These are phyloP conservation scores for Lasioglossum malachurum DNA, from an alignment of 2,888 invertebrate genomes.

Conservation along the genomic window DNA sequence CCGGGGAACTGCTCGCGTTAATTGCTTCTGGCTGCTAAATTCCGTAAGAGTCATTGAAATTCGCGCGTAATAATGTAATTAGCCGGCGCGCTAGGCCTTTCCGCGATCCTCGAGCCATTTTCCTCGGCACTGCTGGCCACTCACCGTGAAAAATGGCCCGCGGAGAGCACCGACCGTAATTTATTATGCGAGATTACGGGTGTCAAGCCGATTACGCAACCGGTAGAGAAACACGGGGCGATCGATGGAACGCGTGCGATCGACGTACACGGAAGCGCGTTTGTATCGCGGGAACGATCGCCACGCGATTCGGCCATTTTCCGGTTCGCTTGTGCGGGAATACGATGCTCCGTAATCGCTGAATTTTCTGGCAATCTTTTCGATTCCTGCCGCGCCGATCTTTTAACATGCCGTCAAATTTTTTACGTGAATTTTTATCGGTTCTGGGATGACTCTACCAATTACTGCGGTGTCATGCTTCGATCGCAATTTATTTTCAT, in stretches of 20 bases:
- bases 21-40: constrained; percentile 24
- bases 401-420: background rate
- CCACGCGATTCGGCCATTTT: constrained; percentile 34
- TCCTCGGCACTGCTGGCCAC: background rate
- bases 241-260: constrained; percentile 30
- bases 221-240: constrained; percentile 21
- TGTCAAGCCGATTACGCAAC: constrained; percentile 46
- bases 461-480: too few relatives aligned
- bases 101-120: constrained; percentile 8
- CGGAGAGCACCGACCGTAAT: constrained; percentile 26
- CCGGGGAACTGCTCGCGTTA: background rate
- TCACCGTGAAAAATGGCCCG: constrained; percentile 9
- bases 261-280: constrained; percentile 14
- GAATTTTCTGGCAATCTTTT: background rate
- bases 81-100: background rate
- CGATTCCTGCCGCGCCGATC: background rate
- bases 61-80: constrained; percentile 27
- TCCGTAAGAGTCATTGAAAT: constrained; percentile 25
- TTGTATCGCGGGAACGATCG: background rate
- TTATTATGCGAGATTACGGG: constrained; percentile 39
- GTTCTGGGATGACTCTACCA: background rate
- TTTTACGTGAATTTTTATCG: background rate
- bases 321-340: constrained; percentile 27
- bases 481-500: too few relatives aligned
- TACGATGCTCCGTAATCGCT: background rate